Conservation (phyloP, 2,888 invertebrate species). For the Rhabditoides inermis region DNA sequence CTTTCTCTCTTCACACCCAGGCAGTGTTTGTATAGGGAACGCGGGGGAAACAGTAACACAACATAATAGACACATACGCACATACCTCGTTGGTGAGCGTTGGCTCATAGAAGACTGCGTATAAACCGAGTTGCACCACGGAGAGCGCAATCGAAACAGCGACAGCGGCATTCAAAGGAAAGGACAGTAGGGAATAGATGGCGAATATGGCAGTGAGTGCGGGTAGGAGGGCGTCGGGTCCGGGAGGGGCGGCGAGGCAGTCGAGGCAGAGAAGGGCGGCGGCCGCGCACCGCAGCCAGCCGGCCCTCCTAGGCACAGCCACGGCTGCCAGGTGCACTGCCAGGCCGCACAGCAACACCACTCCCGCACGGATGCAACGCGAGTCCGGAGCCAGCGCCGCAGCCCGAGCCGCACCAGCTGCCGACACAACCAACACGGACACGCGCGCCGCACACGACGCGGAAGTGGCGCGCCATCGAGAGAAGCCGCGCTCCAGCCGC, state of each 20-base stretch:
- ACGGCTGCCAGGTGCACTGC: too few species aligned
- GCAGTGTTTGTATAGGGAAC: slow-evolving; percentile 1
- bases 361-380: too few species aligned
- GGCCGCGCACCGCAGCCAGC: too few species aligned
- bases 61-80: slow-evolving; percentile 6
- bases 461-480: too few species aligned
- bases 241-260: slow-evolving; percentile 15
- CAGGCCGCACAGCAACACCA: too few species aligned
- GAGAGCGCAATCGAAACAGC: slow-evolving; percentile 11
- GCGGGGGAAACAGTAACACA: not conserved
- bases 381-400: too few species aligned
- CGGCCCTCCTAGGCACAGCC: too few species aligned
- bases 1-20: too few species aligned
- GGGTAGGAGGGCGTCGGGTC: slow-evolving; percentile 34
- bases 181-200: slow-evolving; percentile 32
- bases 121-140: slow-evolving; percentile 12
- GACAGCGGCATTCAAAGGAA: slow-evolving; percentile 16
- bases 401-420: too few species aligned
- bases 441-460: too few species aligned
- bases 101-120: slow-evolving; percentile 15
- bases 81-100: slow-evolving; percentile 21
- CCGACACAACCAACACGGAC: too few species aligned
- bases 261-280: slow-evolving; percentile 9
- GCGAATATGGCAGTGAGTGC: slow-evolving; percentile 30
- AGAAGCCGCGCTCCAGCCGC: too few species aligned